Evolutionary conservation across 2,113 vertebrate genomes (phyloP).

Genomic region (Artemisiospiza belli): DNA sequence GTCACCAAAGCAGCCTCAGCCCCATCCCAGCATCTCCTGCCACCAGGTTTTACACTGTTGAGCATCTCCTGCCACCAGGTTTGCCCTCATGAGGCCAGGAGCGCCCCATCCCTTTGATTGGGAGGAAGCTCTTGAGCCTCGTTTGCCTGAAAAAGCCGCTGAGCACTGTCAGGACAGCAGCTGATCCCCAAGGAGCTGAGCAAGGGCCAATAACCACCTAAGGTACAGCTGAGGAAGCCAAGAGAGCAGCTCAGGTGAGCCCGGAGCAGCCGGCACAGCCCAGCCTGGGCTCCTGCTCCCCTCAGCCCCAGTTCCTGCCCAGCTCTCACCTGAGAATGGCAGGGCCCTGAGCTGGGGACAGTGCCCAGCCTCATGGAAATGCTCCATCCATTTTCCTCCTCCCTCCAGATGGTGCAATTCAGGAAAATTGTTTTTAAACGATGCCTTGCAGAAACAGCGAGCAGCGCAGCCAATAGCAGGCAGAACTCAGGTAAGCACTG

Average conservation of each 20-base stretch:
- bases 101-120: background rate
- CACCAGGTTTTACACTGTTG: background rate
- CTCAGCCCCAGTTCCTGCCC: background rate
- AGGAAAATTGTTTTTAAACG: conserved; percentile 63
- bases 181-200: background rate
- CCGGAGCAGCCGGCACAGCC: background rate
- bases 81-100: background rate
- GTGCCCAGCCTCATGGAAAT: conserved; percentile 22
- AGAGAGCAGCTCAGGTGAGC: background rate
- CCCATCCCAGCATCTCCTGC: background rate
- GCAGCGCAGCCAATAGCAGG: conserved; percentile 40
- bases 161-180: fast-evolving
- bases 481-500: conserved; percentile 48
- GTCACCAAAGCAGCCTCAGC: conserved; percentile 9
- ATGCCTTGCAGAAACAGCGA: conserved; percentile 19
- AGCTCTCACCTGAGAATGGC: fast-evolving
- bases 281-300: background rate
- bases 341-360: background rate
- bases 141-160: background rate
- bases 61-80: background rate
- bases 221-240: background rate
- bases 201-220: fast-evolving
- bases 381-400: conserved; percentile 28
- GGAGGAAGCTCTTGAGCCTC: background rate
- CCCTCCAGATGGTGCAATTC: conserved; percentile 63